These are phyloP conservation scores for Triplophysa yarkandensis DNA, from an alignment of 2,797 vertebrate species.

Conservation along the genomic window DNA sequence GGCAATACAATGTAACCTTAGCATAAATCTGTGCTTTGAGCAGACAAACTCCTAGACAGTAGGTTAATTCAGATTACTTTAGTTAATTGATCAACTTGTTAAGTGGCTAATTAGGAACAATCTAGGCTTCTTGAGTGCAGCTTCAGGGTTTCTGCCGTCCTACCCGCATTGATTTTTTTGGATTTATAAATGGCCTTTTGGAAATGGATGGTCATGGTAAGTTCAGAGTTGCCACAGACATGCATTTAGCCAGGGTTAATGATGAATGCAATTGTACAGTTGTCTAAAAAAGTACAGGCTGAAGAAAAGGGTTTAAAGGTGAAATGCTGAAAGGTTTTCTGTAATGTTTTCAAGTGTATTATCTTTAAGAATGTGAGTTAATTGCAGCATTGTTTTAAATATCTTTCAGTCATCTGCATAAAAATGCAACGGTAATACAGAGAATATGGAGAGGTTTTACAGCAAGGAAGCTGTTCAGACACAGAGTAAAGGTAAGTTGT, in stretches of 20 bases:
- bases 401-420: conserved; percentile 81
- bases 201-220: conserved; percentile 79
- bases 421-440: conserved; percentile 82
- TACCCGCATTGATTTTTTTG: conserved; percentile 81
- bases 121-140: conserved; percentile 82
- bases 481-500: conserved; percentile 86
- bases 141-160: conserved; percentile 75
- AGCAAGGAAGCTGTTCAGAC: conserved; percentile 80
- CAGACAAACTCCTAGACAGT: conserved; percentile 83
- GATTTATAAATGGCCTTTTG: conserved; percentile 83
- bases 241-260: conserved; percentile 80
- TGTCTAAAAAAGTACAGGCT: conserved; percentile 24
- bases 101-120: conserved; percentile 85
- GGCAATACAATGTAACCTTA: conserved; percentile 69
- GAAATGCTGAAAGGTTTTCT: conserved; percentile 22
- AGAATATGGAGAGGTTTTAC: conserved; percentile 89
- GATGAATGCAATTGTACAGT: conserved; percentile 76
- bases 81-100: conserved; percentile 85
- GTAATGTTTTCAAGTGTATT: conserved; percentile 6
- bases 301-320: conserved; percentile 37
- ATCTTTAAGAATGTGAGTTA: neutral
- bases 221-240: conserved; percentile 71
- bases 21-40: conserved; percentile 78
- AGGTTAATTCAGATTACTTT: conserved; percentile 85
- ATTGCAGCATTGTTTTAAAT: conserved; percentile 19